Conservation (phyloP, 2,797 vertebrate genomes). For the Pelochelys cantorii region DNA sequence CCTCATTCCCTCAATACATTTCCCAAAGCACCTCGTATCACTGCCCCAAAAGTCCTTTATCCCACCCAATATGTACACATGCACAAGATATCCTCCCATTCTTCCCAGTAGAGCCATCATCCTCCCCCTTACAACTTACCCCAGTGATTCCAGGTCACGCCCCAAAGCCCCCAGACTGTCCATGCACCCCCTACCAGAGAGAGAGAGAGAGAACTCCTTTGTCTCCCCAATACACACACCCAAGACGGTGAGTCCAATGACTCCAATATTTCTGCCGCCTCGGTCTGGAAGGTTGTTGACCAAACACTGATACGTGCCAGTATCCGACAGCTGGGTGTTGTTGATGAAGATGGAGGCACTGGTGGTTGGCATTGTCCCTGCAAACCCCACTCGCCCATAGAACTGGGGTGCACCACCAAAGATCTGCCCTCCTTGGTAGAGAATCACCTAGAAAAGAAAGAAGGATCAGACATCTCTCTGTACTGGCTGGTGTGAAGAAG, state of each 20-base stretch:
- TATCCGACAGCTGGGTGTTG: constrained; percentile 97
- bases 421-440: constrained; percentile 97
- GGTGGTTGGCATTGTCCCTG: constrained; percentile 96
- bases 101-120: not conserved
- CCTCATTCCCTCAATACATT: not conserved
- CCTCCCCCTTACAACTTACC: not conserved
- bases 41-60: constrained; percentile 3
- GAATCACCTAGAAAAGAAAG: constrained; percentile 90
- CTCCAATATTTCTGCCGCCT: constrained; percentile 94
- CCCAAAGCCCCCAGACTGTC: not conserved
- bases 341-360: constrained; percentile 99
- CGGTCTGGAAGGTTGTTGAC: constrained; percentile 98
- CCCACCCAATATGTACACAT: not conserved
- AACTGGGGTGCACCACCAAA: constrained; percentile 94
- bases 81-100: not conserved
- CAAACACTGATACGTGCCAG: constrained; percentile 98
- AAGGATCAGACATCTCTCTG: constrained; percentile 35
- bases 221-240: constrained; percentile 81
- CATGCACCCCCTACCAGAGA: not conserved
- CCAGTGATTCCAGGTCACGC: not conserved
- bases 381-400: constrained; percentile 94
- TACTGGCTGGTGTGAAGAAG: not conserved
- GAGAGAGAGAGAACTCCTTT: not conserved
- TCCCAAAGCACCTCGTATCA: not conserved
- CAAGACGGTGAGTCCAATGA: constrained; percentile 96